Conservation (phyloP, 2,797 vertebrate species). For the Champsocephalus esox region DNA sequence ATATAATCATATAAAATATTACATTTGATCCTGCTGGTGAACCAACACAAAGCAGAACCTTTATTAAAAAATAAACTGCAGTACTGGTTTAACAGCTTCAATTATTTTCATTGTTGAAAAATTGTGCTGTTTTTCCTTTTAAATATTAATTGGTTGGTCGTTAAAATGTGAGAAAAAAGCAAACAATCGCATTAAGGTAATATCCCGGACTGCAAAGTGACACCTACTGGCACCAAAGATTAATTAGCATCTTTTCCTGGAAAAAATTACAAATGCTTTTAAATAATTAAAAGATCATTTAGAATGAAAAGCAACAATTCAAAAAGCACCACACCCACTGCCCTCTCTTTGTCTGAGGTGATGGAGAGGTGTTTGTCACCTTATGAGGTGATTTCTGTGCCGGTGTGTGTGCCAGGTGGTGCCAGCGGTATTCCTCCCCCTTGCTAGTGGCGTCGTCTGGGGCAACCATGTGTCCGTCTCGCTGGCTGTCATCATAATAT, state of each 20-base stretch:
- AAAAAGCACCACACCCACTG: conserved; percentile 30
- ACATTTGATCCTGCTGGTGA: not conserved
- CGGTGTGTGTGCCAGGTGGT: conserved; percentile 66
- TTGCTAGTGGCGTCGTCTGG: conserved; percentile 29
- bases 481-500: conserved; percentile 48
- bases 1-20: too few species aligned
- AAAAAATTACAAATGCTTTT: not conserved
- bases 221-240: not conserved
- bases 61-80: conserved; percentile 1
- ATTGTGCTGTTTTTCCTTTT: not conserved
- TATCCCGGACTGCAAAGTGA: not conserved
- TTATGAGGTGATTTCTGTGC: conserved; percentile 46
- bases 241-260: not conserved
- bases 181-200: not conserved
- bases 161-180: conserved; percentile 1
- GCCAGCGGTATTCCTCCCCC: conserved; percentile 51
- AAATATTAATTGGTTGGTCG: not conserved
- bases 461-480: conserved; percentile 68
- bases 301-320: not conserved
- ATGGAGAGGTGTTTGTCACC: conserved; percentile 54
- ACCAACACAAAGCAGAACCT: not conserved
- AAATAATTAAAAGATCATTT: not conserved
- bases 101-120: not conserved
- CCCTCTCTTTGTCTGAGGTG: conserved; percentile 44
- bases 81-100: not conserved